phyloP scores from a whole-genome alignment of 1,140 invertebrate species.

The Tetramorium simillimum region DNA sequence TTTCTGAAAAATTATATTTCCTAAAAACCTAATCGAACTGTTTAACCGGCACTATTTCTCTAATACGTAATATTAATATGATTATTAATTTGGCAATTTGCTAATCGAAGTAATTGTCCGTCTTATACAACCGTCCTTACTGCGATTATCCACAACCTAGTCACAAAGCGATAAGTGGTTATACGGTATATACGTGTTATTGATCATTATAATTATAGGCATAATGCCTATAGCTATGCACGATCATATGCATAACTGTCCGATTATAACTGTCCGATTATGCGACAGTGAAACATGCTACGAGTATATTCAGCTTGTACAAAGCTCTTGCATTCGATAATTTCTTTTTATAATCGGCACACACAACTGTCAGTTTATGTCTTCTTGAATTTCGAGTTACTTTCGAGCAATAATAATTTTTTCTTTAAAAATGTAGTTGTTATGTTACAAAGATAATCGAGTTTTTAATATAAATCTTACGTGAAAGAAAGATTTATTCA shows the following conservation, averaged over 20 bases:
- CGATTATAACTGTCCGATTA: slow-evolving; percentile 9
- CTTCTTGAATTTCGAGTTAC: background rate
- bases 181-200: slow-evolving; percentile 6
- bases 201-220: slow-evolving; percentile 38
- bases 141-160: background rate
- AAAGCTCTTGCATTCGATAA: background rate
- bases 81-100: background rate
- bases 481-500: background rate
- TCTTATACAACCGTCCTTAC: background rate
- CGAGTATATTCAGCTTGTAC: background rate
- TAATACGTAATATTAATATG: background rate
- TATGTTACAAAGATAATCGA: background rate
- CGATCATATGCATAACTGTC: slow-evolving; percentile 9
- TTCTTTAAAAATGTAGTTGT: background rate
- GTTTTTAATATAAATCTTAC: background rate
- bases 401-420: background rate
- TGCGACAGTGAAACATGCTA: background rate
- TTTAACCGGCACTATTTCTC: background rate
- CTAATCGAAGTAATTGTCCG: background rate
- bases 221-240: slow-evolving; percentile 14
- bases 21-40: background rate
- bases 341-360: background rate
- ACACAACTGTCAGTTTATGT: background rate
- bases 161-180: background rate
- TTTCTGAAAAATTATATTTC: background rate